These are phyloP conservation scores for Otus scops DNA, from an alignment of 2,797 vertebrate species.

Conservation along the genomic window DNA sequence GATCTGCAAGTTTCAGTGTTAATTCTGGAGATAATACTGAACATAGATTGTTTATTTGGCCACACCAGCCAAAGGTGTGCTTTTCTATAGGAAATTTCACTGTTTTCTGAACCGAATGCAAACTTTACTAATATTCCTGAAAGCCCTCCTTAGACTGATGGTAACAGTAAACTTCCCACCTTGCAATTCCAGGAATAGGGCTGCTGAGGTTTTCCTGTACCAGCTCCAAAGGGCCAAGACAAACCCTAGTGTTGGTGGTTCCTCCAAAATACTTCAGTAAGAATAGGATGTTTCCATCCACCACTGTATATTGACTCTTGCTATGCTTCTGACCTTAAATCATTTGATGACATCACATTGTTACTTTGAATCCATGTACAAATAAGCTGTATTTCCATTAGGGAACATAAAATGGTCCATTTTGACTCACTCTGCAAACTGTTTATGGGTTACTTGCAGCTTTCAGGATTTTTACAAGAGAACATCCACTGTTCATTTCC, in stretches of 20 bases:
- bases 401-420: conserved; percentile 76
- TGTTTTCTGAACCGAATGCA: background rate
- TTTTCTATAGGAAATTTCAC: background rate
- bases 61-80: background rate
- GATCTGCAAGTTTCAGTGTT: background rate
- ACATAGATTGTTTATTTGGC: background rate
- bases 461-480: conserved; percentile 78
- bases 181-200: conserved; percentile 79
- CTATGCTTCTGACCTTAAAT: conserved; percentile 66
- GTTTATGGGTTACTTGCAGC: conserved; percentile 80
- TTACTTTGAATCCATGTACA: conserved; percentile 78
- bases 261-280: conserved; percentile 68
- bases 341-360: conserved; percentile 78
- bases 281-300: conserved; percentile 79
- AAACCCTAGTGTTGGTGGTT: conserved; percentile 58
- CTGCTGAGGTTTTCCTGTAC: conserved; percentile 72
- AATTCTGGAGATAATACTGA: background rate
- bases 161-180: conserved; percentile 69
- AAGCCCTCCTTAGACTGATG: conserved; percentile 41
- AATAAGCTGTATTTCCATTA: conserved; percentile 81
- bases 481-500: conserved; percentile 78
- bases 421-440: conserved; percentile 79
- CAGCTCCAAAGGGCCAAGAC: conserved; percentile 72
- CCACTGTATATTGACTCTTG: conserved; percentile 78
- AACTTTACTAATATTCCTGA: conserved; percentile 15